A percentile compares a stretch with the other conserved stretches of the same genome.
Evolutionary conservation across 1,140 invertebrate species (phyloP).

Genomic region (Zaprionus africanus): DNA sequence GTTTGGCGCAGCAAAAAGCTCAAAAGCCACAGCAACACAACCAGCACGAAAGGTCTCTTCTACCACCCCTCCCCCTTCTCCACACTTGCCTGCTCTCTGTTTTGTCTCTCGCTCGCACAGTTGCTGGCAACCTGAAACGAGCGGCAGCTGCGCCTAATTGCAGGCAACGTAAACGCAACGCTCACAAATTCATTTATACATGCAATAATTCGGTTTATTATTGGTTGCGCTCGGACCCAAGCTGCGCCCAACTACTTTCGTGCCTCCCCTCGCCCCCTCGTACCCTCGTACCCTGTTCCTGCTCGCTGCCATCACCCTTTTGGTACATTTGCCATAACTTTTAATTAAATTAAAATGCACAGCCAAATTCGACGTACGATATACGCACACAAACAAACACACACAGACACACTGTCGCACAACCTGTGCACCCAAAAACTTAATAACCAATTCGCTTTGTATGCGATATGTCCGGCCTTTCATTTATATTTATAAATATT

Average conservation of each 20-base stretch:
- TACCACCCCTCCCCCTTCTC: not conserved
- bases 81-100: not conserved
- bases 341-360: constrained; percentile 83
- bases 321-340: constrained; percentile 79
- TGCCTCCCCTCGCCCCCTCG: not conserved
- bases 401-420: not conserved
- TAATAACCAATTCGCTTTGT: constrained; percentile 82
- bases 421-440: constrained; percentile 49
- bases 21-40: constrained; percentile 72
- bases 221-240: constrained; percentile 50
- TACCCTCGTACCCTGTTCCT: not conserved
- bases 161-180: constrained; percentile 60
- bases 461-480: constrained; percentile 52
- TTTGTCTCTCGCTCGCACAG: not conserved
- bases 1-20: constrained; percentile 76
- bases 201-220: constrained; percentile 83
- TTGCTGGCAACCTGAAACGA: constrained; percentile 11
- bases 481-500: constrained; percentile 78
- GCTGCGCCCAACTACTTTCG: constrained; percentile 23
- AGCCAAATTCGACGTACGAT: constrained; percentile 59
- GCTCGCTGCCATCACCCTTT: constrained; percentile 28
- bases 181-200: constrained; percentile 79
- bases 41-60: constrained; percentile 39
- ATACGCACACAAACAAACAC: not conserved
- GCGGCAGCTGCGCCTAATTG: constrained; percentile 78